phyloP scores from a whole-genome alignment of 2,888 invertebrate species.

The Leptinotarsa peninsularis region DNA sequence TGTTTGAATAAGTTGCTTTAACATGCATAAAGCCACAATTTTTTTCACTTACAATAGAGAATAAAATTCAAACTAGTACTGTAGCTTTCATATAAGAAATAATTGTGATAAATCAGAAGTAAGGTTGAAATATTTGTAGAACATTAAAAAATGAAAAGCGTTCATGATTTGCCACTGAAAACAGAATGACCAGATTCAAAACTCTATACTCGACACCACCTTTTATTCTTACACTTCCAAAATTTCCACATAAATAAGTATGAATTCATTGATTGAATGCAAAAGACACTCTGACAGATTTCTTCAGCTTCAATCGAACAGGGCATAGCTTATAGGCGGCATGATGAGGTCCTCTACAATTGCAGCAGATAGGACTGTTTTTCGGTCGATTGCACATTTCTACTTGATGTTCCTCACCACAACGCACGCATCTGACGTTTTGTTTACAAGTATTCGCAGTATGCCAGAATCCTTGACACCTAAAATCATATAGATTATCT shows the following conservation, averaged over 20 bases:
- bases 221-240: not conserved
- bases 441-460: conserved; percentile 67
- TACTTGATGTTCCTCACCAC: conserved; percentile 69
- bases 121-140: too few species aligned
- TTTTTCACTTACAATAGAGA: too few species aligned
- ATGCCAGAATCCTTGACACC: conserved; percentile 71
- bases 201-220: not conserved
- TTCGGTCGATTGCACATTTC: conserved; percentile 67
- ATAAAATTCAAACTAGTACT: too few species aligned
- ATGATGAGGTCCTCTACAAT: conserved; percentile 69
- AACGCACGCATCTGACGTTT: conserved; percentile 67
- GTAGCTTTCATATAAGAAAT: too few species aligned
- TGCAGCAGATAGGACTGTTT: conserved; percentile 68
- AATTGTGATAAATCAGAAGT: too few species aligned
- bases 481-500: conserved; percentile 19
- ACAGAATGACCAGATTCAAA: too few species aligned
- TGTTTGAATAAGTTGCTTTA: too few species aligned
- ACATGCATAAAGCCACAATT: too few species aligned
- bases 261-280: conserved; percentile 27
- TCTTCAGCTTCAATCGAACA: conserved; percentile 66
- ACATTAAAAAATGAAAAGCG: too few species aligned
- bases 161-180: too few species aligned
- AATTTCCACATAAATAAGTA: not conserved
- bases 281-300: conserved; percentile 56
- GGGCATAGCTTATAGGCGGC: conserved; percentile 68